These are phyloP conservation scores for Phoenicopterus ruber DNA, from an alignment of 2,113 vertebrate genomes.

Conservation along the genomic window DNA sequence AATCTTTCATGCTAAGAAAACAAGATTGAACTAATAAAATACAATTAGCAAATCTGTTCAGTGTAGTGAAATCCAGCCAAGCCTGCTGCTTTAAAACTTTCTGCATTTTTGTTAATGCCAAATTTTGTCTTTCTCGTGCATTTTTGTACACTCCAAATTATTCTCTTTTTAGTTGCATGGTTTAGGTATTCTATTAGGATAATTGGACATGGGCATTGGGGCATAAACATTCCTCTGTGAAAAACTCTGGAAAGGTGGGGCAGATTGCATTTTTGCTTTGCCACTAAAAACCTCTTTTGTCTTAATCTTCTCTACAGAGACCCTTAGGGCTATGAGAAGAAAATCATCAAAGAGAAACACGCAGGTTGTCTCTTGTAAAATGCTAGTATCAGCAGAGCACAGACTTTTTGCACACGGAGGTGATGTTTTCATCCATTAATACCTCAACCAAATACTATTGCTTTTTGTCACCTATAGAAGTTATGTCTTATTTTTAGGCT, in stretches of 20 bases:
- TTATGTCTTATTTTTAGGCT: not conserved
- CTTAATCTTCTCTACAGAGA: not conserved
- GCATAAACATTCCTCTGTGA: not conserved
- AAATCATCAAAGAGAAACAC: not conserved
- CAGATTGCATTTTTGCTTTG: not conserved
- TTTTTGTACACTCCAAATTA: not conserved
- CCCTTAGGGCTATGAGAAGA: not conserved
- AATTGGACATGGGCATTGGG: not conserved
- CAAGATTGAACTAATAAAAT: slow-evolving; percentile 53
- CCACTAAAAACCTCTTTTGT: not conserved
- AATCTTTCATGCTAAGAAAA: slow-evolving; percentile 52
- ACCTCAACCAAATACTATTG: not conserved
- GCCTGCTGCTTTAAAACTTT: not conserved
- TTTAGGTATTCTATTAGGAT: not conserved
- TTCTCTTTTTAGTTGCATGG: not conserved
- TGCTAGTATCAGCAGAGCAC: not conserved
- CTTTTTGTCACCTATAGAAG: slow-evolving; percentile 2
- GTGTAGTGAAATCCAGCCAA: slow-evolving; percentile 3
- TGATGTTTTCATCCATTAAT: slow-evolving; percentile 1
- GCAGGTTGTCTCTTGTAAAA: not conserved
- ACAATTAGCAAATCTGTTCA: slow-evolving; percentile 58
- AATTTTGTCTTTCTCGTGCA: not conserved
- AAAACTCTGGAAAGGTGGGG: not conserved
- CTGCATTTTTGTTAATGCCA: not conserved
- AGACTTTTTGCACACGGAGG: not conserved